Conservation (phyloP, 2,113 vertebrate genomes). For the Delphinapterus leucas region DNA sequence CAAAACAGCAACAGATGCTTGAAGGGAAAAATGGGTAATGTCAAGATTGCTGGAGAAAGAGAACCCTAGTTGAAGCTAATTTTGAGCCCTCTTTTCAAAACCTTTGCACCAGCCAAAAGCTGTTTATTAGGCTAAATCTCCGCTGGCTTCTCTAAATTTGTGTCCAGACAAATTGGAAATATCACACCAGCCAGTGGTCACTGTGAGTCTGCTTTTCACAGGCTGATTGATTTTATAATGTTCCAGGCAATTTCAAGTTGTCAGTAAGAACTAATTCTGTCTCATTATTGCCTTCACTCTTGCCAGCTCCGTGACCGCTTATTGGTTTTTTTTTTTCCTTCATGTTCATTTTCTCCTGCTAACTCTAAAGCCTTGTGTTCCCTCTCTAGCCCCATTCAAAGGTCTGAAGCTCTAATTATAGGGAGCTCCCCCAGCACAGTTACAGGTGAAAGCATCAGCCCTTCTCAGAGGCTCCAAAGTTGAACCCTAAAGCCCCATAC, state of each 20-base stretch:
- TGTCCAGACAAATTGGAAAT: slow-evolving; percentile 70
- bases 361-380: slow-evolving; percentile 50
- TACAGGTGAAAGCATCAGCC: slow-evolving; percentile 60
- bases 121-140: slow-evolving; percentile 57
- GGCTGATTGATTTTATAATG: slow-evolving; percentile 77
- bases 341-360: slow-evolving; percentile 72
- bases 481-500: slow-evolving; percentile 71
- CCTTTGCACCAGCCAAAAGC: slow-evolving; percentile 40
- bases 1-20: neutral
- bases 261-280: slow-evolving; percentile 76
- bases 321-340: slow-evolving; percentile 63
- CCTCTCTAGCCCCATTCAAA: slow-evolving; percentile 43
- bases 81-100: slow-evolving; percentile 52
- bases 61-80: slow-evolving; percentile 16
- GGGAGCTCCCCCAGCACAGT: slow-evolving; percentile 39
- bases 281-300: slow-evolving; percentile 67
- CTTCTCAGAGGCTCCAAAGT: slow-evolving; percentile 48
- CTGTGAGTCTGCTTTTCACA: slow-evolving; percentile 75
- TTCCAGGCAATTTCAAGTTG: slow-evolving; percentile 75
- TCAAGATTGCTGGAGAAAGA: slow-evolving; percentile 36
- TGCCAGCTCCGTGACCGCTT: slow-evolving; percentile 69
- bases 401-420: slow-evolving; percentile 52
- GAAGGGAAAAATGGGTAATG: slow-evolving; percentile 19
- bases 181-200: slow-evolving; percentile 64
- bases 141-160: slow-evolving; percentile 66